Evolutionary conservation across 2,888 invertebrate genomes (phyloP), one percentile per base, ranked within the genome.

Genomic region (Synergus laeviventris): DNA sequence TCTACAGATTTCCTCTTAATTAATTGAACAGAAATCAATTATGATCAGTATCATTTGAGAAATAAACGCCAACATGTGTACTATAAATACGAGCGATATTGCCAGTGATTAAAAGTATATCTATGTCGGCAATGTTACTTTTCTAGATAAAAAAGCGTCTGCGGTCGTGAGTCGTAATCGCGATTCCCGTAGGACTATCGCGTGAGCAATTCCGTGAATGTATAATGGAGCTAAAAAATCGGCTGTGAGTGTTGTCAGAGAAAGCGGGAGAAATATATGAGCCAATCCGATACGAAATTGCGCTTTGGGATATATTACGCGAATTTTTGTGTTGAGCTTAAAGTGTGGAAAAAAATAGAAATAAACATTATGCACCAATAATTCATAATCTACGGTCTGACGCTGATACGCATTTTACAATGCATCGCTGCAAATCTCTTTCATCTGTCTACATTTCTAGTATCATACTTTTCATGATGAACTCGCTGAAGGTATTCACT

Each of bases 131-230:
- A 70, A 70, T 49, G 70, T 45, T 70, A 49, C 70, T 70, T 49
- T 70, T 70, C 70, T 45, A 49, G 45, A 70, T 70, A 70, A 70
- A 70, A 70, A 70, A 49, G 70, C 70, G 70, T 70, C 70, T 49
- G 70, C 70, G 31, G 31, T 49, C 70, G 70, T 31, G 45, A 70
- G 24, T 49, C 45, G 70, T 70, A 70, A 70, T 70, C 70, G 49
- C 49, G 70, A 70, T 70, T 70, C 70, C 70, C 70, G 45, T 31
- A 70, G 70, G 70, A 49, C 70, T 70, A 70, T 70, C 49, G 70
- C 31, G 70, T 70, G 31, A 16, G 70, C 45, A 45, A 70, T 70
- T 70, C 31, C 45, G 70, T 31, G 49, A 49, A 70, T 45, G 70
- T 45, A 70, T 70, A 70, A 70, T 70, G 49, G 70, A 49, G 70